Conservation (phyloP, 2,113 vertebrate genomes). For the Perca schrenkii region DNA sequence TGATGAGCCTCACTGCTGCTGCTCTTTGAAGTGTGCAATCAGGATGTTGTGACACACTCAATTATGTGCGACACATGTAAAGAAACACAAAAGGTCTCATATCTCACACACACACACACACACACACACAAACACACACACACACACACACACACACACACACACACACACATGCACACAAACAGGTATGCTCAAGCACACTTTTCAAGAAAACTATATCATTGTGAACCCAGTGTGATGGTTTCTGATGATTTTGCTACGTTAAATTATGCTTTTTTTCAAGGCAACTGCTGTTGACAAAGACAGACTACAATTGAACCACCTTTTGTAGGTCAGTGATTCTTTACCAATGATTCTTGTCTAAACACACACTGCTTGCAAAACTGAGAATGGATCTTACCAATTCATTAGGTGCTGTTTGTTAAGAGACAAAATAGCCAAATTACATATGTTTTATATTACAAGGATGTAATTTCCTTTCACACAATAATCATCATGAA, state of each 20-base stretch:
- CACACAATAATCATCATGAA: conserved; percentile 10
- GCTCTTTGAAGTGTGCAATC: conserved; percentile 73
- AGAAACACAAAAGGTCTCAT: conserved; percentile 24
- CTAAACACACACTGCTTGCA: background rate
- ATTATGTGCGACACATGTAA: conserved; percentile 31
- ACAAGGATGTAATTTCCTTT: conserved; percentile 10
- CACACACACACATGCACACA: background rate
- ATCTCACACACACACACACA: background rate
- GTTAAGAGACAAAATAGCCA: background rate
- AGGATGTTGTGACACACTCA: conserved; percentile 32
- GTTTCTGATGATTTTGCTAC: background rate
- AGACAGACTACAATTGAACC: background rate
- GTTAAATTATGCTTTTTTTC: background rate
- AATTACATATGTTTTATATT: conserved; percentile 5
- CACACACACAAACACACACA: background rate
- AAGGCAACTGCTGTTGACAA: background rate
- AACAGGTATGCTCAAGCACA: background rate
- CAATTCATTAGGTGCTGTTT: conserved; percentile 7
- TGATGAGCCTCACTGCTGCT: conserved; percentile 57
- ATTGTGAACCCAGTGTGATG: background rate
- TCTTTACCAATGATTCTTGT: conserved; percentile 2
- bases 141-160: background rate
- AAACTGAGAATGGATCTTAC: background rate
- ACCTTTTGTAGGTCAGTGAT: conserved; percentile 16
- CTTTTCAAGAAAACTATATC: background rate